A percentile compares a stretch with the other conserved stretches of the same genome.
phyloP scores from a whole-genome alignment of 2,797 vertebrate genomes.

The Mormyrops attenuatus region DNA sequence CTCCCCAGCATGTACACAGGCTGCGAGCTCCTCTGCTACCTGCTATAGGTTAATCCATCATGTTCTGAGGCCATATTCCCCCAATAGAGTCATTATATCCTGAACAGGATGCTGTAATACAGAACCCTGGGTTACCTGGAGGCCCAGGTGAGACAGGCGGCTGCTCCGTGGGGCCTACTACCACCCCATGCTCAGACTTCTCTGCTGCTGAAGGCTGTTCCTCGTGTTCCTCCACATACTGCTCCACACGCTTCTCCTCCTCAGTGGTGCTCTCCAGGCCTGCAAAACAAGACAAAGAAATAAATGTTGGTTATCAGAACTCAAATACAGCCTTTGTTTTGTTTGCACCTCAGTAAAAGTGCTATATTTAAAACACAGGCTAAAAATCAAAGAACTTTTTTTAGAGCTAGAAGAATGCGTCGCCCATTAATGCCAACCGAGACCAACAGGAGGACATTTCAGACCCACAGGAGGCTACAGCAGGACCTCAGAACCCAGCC shows the following conservation, averaged over 20 bases:
- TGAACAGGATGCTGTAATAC: not conserved
- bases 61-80: not conserved
- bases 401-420: not conserved
- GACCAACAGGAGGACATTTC: not conserved
- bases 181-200: constrained; percentile 22
- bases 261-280: not conserved
- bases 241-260: constrained; percentile 29
- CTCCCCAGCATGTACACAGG: not conserved
- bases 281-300: constrained; percentile 27
- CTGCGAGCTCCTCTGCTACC: not conserved
- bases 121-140: constrained; percentile 46
- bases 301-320: not conserved
- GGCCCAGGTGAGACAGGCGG: constrained; percentile 29
- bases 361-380: not conserved
- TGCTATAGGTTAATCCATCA: not conserved
- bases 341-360: not conserved
- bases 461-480: not conserved
- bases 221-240: constrained; percentile 34
- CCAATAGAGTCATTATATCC: not conserved
- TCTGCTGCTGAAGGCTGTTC: constrained; percentile 25
- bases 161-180: constrained; percentile 35
- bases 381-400: not conserved
- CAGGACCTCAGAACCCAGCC: not conserved
- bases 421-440: not conserved
- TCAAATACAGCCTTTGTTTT: not conserved